phyloP scores from a whole-genome alignment of 2,113 vertebrate genomes.

The Sinocyclocheilus grahami region DNA sequence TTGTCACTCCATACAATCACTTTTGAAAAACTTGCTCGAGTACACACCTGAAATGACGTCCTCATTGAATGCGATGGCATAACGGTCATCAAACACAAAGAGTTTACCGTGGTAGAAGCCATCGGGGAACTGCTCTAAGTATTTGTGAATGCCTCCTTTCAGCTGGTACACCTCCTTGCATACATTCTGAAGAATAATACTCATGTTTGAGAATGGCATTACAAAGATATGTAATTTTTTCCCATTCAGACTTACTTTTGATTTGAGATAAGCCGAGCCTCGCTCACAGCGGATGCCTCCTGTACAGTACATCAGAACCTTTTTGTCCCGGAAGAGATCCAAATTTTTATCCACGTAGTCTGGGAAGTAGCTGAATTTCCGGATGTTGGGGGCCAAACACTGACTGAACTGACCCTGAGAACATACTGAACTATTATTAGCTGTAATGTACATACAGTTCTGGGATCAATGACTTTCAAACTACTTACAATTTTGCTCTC shows the following conservation, averaged over 20 bases:
- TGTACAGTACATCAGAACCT: slow-evolving; percentile 96
- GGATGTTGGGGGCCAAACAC: slow-evolving; percentile 93
- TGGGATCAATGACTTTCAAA: background rate
- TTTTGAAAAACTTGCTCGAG: background rate
- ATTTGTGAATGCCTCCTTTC: slow-evolving; percentile 96
- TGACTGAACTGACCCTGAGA: slow-evolving; percentile 87
- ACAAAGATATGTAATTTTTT: background rate
- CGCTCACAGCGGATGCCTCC: slow-evolving; percentile 96
- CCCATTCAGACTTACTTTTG: slow-evolving; percentile 78
- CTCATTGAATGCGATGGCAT: slow-evolving; percentile 85
- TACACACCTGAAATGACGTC: slow-evolving; percentile 87
- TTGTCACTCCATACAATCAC: background rate
- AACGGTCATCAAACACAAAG: slow-evolving; percentile 96
- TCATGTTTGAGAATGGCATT: background rate
- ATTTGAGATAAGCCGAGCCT: slow-evolving; percentile 91
- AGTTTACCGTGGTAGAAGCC: slow-evolving; percentile 96
- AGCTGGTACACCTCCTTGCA: slow-evolving; percentile 95
- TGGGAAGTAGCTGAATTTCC: slow-evolving; percentile 99
- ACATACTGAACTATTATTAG: background rate
- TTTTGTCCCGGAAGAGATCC: slow-evolving; percentile 88
- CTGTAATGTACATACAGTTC: background rate
- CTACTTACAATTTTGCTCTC: slow-evolving; percentile 96
- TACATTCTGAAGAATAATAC: slow-evolving; percentile 77
- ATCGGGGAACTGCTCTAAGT: slow-evolving; percentile 90
- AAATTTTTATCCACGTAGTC: slow-evolving; percentile 91